Base-by-base conservation (phyloP, 2,888 invertebrate genomes). In the Ganaspis brasiliensis region DNA sequence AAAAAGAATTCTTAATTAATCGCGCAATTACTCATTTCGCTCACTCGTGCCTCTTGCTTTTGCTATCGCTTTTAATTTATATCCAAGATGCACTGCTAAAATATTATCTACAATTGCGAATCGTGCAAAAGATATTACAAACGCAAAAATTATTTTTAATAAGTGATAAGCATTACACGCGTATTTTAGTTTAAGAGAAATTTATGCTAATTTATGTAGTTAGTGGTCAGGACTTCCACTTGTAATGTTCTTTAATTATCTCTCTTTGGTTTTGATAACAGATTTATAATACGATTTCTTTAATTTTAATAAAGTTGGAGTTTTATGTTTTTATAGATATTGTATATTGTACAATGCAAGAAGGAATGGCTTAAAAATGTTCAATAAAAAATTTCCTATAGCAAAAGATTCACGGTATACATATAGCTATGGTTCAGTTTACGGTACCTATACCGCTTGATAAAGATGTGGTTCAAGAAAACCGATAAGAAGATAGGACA, bases 401-500 rank as follows among this genome's bases (percentile, higher is more conserved):
- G 14, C 24, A 26, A 1, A 12, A 26, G 26, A 56, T 56, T 72
- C 56, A 72, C 75, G 71, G 75, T 75, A 61, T 74, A 79, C n/a
- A 77, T 72, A 75, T 75, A 76, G 72, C 75, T 74, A 63, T 73
- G 40, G 45, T 57, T 59, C n/a, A 16, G 63, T 57, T 79, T 77
- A 79, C 77, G 77, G 79, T 77, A 77, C 77, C 67, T 72, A n/a
- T n/a, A 4, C 31, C 3, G 31, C 45, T 61, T 75, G 77, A 77
- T 80, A 78, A 76, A 80, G 79, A 74, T 63, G 73, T 73, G 76
- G 61, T 74, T 74, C 74, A 74, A 74, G 74, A 75, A 61, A 49
- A 21, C 4, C n/a, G 35, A 72, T 77, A 76, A 73, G 73, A 78
- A 78, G 78, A 57, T 72, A 16, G 71, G 63, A 49, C 40, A 61